Evolutionary conservation across 2,113 vertebrate genomes (phyloP), one percentile per base, ranked within the genome.

Genomic region (Ginglymostoma cirratum): DNA sequence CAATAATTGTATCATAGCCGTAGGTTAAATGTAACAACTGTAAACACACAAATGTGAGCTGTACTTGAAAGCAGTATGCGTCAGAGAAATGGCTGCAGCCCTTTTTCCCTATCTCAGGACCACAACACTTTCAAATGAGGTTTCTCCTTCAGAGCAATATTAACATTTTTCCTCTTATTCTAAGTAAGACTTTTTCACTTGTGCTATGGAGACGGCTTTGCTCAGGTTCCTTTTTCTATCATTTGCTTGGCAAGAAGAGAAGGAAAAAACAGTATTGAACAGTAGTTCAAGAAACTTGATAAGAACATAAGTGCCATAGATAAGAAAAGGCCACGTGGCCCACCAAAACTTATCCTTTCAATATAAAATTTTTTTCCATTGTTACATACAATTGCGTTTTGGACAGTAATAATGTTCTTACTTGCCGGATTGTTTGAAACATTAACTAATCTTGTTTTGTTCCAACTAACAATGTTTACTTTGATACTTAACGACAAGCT

Each of bases 361-460:
- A 19, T 93, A 38, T 61, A 93, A 66, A 21, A 92, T 38, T 17
- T 93, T 45, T 34, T 67, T 30, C 89, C 55, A 93, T 93, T 34
- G 66, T 38, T 19, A n/a, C 52, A 66, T 21, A 38, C 66, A 93
- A 66, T 66, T 93, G 89, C 24, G 42, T 38, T 66, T 93, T 93
- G 61, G 66, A 67, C 21, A 67, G 89, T 19, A 61, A 34, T 19
- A 19, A 67, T 93, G 89, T 38, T 66, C 66, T 93, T 92, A 34
- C 27, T 61, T 93, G 89, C 61, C 30, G 67, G 61, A 92, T 66
- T 92, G n/a, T 92, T 92, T n/a, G 34, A 92, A 92, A 92, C 61
- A 38, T 66, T 38, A 93, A 66, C 66, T 21, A 66, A 61, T 38
- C 89, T 66, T 67, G 34, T 34, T 61, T 61, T 61, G 55, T 61